Conservation (phyloP, 2,888 invertebrate genomes). For the Hyles lineata region DNA sequence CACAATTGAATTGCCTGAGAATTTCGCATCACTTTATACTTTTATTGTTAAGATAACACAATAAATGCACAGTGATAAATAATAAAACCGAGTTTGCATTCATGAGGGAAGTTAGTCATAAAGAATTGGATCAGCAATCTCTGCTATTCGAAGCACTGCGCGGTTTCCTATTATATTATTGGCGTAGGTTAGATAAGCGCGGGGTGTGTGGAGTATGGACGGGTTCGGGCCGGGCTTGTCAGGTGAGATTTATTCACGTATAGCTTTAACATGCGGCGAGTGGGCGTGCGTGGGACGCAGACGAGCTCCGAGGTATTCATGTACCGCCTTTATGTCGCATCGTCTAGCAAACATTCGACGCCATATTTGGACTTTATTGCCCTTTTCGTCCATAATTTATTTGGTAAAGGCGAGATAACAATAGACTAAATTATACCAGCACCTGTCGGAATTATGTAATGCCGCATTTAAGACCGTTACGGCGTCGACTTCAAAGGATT, state of each 20-base stretch:
- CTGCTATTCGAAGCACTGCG: slow-evolving; percentile 36
- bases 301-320: slow-evolving; percentile 57
- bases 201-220: slow-evolving; percentile 38
- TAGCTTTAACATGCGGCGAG: slow-evolving; percentile 60
- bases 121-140: slow-evolving; percentile 37
- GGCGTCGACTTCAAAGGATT: slow-evolving; percentile 34
- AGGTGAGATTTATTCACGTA: slow-evolving; percentile 75
- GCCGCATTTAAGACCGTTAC: slow-evolving; percentile 12
- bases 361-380: slow-evolving; percentile 62
- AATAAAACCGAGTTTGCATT: slow-evolving; percentile 30
- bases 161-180: slow-evolving; percentile 43
- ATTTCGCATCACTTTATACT: slow-evolving; percentile 43
- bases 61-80: slow-evolving; percentile 38
- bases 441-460: slow-evolving; percentile 44
- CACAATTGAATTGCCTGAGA: slow-evolving; percentile 61
- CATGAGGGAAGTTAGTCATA: slow-evolving; percentile 35
- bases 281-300: slow-evolving; percentile 71
- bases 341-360: slow-evolving; percentile 62
- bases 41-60: slow-evolving; percentile 41
- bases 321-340: slow-evolving; percentile 60
- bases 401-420: slow-evolving; percentile 50
- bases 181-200: slow-evolving; percentile 42
- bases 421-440: slow-evolving; percentile 48
- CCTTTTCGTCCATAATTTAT: slow-evolving; percentile 59
- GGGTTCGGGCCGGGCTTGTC: slow-evolving; percentile 55